phyloP scores from a whole-genome alignment of 1,140 invertebrate genomes.

The Heliothis virescens region DNA sequence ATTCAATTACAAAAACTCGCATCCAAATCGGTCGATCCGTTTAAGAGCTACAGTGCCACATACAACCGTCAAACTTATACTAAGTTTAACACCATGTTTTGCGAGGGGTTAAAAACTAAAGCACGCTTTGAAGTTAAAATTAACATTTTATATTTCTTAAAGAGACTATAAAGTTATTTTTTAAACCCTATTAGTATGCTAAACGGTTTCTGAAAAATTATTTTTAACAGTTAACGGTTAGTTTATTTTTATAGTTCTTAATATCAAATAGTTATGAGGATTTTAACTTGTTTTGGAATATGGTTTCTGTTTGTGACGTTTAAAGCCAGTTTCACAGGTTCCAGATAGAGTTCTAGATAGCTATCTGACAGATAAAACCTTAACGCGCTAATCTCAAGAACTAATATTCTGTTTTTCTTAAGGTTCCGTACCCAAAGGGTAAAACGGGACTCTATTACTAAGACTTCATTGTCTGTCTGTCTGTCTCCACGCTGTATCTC shows the following conservation, averaged over 20 bases:
- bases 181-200: slow-evolving; percentile 3
- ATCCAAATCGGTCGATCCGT: too few relatives aligned
- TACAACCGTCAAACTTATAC: neutral
- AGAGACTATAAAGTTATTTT: neutral
- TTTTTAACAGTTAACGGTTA: neutral
- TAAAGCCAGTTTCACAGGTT: too few relatives aligned
- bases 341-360: too few relatives aligned
- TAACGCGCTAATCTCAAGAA: too few relatives aligned
- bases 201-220: neutral
- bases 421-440: too few relatives aligned
- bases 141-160: slow-evolving; percentile 1
- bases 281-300: neutral
- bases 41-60: too few relatives aligned
- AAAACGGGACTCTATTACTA: too few relatives aligned
- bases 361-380: too few relatives aligned
- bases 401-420: too few relatives aligned
- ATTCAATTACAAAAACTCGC: too few relatives aligned
- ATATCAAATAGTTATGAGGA: slow-evolving; percentile 2
- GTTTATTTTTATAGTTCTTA: slow-evolving; percentile 16
- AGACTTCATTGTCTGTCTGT: too few relatives aligned
- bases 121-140: neutral
- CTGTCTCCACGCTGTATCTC: too few relatives aligned
- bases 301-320: neutral
- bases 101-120: neutral
- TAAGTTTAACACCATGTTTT: neutral